Conservation (phyloP, 2,113 vertebrate genomes). For the Petrocephalus zakoni region DNA sequence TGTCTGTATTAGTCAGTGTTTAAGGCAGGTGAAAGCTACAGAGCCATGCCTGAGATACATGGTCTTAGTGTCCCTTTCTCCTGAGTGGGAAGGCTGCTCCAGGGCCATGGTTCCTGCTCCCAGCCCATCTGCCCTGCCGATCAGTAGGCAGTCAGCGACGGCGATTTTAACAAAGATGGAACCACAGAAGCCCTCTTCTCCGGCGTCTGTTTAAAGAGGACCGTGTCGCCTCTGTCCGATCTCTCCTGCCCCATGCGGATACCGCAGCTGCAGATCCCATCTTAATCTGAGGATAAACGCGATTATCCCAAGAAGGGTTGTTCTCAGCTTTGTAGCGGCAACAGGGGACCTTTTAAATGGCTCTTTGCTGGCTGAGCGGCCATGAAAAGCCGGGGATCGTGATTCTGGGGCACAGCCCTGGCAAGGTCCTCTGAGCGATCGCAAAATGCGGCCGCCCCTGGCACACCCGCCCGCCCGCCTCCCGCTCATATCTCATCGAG, state of each 20-base stretch:
- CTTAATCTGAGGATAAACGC: conserved; percentile 86
- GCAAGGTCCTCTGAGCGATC: neutral
- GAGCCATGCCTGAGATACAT: neutral
- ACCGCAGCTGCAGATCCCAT: conserved; percentile 74
- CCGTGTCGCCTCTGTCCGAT: conserved; percentile 46
- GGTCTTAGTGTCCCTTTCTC: neutral
- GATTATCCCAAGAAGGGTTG: conserved; percentile 77
- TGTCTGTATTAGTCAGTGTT: neutral
- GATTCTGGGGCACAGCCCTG: conserved; percentile 51
- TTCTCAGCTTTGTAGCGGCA: conserved; percentile 79
- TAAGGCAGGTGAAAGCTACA: neutral
- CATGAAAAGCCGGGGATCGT: conserved; percentile 68
- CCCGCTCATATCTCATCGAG: neutral
- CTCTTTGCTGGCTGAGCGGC: conserved; percentile 68
- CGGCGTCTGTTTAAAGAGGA: conserved; percentile 58
- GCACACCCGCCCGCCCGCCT: neutral
- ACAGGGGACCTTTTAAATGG: conserved; percentile 76
- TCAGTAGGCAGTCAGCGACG: neutral
- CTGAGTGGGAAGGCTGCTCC: neutral
- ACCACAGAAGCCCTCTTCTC: neutral
- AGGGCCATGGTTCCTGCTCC: neutral
- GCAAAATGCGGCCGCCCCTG: neutral
- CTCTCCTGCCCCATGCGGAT: conserved; percentile 59
- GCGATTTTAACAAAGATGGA: conserved; percentile 7
- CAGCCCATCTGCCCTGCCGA: neutral